Conservation (phyloP, 2,113 vertebrate species). For the Dermatemys mawii region DNA sequence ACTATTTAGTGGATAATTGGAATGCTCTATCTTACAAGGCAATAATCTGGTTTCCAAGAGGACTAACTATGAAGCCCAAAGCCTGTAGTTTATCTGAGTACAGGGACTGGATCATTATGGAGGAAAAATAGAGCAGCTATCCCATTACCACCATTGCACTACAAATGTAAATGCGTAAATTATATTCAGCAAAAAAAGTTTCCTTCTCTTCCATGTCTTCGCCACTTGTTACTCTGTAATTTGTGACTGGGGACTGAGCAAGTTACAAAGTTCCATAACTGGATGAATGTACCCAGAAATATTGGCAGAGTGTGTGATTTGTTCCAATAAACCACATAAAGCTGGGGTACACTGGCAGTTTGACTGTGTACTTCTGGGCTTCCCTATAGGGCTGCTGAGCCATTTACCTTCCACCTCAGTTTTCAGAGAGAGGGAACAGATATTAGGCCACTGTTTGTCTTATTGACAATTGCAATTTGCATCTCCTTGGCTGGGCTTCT, state of each 20-base stretch:
- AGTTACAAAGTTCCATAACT: background rate
- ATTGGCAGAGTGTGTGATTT: background rate
- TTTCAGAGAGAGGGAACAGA: background rate
- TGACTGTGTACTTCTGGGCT: background rate
- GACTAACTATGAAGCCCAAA: slow-evolving; percentile 46
- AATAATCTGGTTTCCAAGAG: slow-evolving; percentile 59
- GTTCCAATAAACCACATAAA: background rate
- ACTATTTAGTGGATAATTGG: slow-evolving; percentile 61
- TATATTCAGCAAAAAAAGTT: slow-evolving; percentile 61
- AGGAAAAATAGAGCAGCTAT: slow-evolving; percentile 28
- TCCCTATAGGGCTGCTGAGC: background rate
- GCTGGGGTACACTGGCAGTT: background rate
- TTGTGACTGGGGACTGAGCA: background rate
- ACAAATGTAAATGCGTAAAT: slow-evolving; percentile 59
- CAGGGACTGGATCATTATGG: slow-evolving; percentile 48
- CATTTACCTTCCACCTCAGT: background rate
- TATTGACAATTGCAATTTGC: background rate
- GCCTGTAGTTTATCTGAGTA: slow-evolving; percentile 48
- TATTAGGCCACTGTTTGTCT: background rate
- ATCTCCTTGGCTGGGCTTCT: background rate
- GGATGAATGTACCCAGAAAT: background rate
- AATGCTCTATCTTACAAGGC: slow-evolving; percentile 52
- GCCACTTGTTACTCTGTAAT: slow-evolving; percentile 35
- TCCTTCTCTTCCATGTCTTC: slow-evolving; percentile 58
- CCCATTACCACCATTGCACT: slow-evolving; percentile 58